These are phyloP conservation scores for Chorisops tibialis DNA, from an alignment of 2,888 invertebrate genomes.

Conservation along the genomic window DNA sequence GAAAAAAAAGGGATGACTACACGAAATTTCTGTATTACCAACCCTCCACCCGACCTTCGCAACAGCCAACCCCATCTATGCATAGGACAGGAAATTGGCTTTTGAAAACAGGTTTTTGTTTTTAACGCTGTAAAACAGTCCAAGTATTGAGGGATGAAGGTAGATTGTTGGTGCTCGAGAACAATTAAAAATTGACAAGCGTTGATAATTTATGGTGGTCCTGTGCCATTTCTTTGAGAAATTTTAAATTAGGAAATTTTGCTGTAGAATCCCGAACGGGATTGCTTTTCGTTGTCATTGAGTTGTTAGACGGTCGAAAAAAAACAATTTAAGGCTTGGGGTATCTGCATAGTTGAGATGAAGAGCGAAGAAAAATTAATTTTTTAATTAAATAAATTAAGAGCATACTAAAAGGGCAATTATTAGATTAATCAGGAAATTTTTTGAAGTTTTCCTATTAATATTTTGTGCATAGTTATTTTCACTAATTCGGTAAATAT, in stretches of 20 bases:
- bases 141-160: constrained; percentile 1
- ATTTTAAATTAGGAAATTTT: constrained; percentile 31
- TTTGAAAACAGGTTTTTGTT: constrained; percentile 18
- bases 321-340: too few relatives aligned
- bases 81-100: constrained; percentile 14
- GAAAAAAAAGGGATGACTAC: constrained; percentile 11
- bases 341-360: too few relatives aligned
- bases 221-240: constrained; percentile 19
- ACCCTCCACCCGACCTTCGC: background rate
- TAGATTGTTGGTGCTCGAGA: constrained; percentile 9
- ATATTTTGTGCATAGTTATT: too few relatives aligned
- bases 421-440: too few relatives aligned
- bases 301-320: too few relatives aligned
- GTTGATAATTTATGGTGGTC: constrained; percentile 32
- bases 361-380: too few relatives aligned
- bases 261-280: background rate
- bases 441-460: too few relatives aligned
- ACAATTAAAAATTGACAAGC: constrained; percentile 34
- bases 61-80: background rate
- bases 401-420: too few relatives aligned
- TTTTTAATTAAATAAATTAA: too few relatives aligned
- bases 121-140: constrained; percentile 5
- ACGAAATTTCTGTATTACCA: background rate
- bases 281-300: too few relatives aligned
- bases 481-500: too few relatives aligned